Conservation (phyloP, 1,140 invertebrate genomes). For the Diuraphis noxia region DNA sequence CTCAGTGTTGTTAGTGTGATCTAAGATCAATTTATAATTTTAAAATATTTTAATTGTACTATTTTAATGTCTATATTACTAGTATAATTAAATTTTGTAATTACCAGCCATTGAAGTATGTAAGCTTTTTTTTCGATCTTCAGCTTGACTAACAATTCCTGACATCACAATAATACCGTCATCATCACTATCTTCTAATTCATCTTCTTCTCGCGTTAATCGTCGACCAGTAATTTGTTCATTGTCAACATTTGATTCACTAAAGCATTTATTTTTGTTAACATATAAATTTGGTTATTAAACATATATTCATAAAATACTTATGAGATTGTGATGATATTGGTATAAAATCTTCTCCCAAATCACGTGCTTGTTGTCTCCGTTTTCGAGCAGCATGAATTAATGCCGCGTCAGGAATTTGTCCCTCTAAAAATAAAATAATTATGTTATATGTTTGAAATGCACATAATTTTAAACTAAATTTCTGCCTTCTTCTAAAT, state of each 20-base stretch:
- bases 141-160: conserved; percentile 68
- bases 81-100: conserved; percentile 47
- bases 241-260: conserved; percentile 57
- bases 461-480: neutral
- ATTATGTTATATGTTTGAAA: neutral
- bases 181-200: conserved; percentile 80
- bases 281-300: neutral
- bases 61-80: neutral
- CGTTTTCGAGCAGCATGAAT: conserved; percentile 93
- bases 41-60: conserved; percentile 44
- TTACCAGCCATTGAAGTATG: conserved; percentile 42
- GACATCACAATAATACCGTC: conserved; percentile 80
- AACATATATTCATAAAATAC: neutral
- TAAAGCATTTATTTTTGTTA: conserved; percentile 51
- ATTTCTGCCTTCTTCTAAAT: neutral
- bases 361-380: conserved; percentile 82
- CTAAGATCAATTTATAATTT: conserved; percentile 57
- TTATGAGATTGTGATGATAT: conserved; percentile 34
- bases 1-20: conserved; percentile 64
- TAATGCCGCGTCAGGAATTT: conserved; percentile 93
- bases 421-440: conserved; percentile 67
- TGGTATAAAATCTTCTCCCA: conserved; percentile 65
- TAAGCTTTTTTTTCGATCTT: conserved; percentile 65
- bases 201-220: conserved; percentile 85
- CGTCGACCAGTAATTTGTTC: conserved; percentile 60